Evolutionary conservation across 92 coral and sea anemone species (phyloP), one percentile per base, ranked within the genome.

Genomic region (Porites lobata): DNA sequence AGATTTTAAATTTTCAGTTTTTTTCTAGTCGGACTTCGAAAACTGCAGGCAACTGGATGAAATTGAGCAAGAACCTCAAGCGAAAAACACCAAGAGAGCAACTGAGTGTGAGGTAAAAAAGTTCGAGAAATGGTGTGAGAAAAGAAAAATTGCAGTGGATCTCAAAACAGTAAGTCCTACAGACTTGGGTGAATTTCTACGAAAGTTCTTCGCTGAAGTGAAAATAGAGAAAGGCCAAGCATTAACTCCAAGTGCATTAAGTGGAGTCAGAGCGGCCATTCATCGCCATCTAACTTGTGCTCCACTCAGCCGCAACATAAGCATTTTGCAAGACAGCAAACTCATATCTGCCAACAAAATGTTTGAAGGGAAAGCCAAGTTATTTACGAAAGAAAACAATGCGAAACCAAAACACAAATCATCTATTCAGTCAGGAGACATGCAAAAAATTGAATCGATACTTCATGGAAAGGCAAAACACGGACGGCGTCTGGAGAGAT

Each of bases 311-410:
- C 9, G 47, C 2, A 67, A 67, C 29, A 19, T 67, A 7, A 67
- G n/a, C 77, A 86, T 86, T 86, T 43, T 86, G 83, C 87, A 88
- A 82, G 77, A 88, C 76, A 81, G 67, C 53, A 87, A 88, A 20
- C 80, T 88, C 54, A 75, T 81, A 15, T 64, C 76, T 14, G 82
- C 87, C 20, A 81, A 81, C 78, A 81, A 88, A 74, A 70, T 79
- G 90, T 64, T 76, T 76, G 89, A 85, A 85, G 89, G 77, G 17
- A 63, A 76, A 43, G 81, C 78, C 65, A 87, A 87, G 70, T 50
- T 67, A 47, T 88, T 81, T 57, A 71, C 87, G 50, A 81, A 81
- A 69, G 86, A 67, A 47, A 79, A 21, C 58, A 87, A 87, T 52
- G 61, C 54, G 12, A 87, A 87, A 57, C 90, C 90, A 12, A 78